Evolutionary conservation across 2,113 vertebrate species (phyloP).

Genomic region (Ophthalmolycus amberensis): DNA sequence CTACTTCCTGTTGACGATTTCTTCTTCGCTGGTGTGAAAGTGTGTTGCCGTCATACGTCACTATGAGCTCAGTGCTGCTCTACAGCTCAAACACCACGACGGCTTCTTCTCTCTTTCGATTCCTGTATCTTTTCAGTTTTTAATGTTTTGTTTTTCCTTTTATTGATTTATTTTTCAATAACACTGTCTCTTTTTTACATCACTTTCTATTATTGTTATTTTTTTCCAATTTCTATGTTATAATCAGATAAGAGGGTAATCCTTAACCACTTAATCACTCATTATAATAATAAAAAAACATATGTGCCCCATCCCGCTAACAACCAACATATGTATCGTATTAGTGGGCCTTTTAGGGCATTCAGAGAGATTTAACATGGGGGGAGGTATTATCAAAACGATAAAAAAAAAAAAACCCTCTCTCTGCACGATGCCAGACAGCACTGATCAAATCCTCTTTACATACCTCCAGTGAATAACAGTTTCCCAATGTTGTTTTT

Average conservation of each 20-base stretch:
- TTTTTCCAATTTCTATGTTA: slow-evolving; percentile 6
- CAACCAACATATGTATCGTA: slow-evolving; percentile 76
- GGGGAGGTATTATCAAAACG: slow-evolving; percentile 60
- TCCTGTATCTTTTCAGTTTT: not conserved
- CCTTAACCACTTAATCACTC: slow-evolving; percentile 72
- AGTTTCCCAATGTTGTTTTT: slow-evolving; percentile 27
- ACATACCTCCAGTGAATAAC: slow-evolving; percentile 53
- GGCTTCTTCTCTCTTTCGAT: not conserved
- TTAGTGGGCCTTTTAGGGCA: slow-evolving; percentile 68
- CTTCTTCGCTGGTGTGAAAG: slow-evolving; percentile 45
- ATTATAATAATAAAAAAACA: slow-evolving; percentile 73
- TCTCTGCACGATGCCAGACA: slow-evolving; percentile 57
- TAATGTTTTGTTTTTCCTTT: not conserved
- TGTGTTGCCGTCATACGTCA: not conserved
- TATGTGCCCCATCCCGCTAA: slow-evolving; percentile 72
- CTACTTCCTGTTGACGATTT: slow-evolving; percentile 54
- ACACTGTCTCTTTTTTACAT: not conserved
- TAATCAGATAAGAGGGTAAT: slow-evolving; percentile 79
- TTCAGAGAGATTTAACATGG: slow-evolving; percentile 71
- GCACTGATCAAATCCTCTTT: slow-evolving; percentile 70
- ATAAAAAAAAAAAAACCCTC: slow-evolving; percentile 54
- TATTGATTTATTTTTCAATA: not conserved
- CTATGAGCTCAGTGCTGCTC: not conserved
- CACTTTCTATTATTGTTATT: not conserved
- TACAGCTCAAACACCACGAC: not conserved